Evolutionary conservation across 2,797 vertebrate species (phyloP), one percentile per base, ranked within the genome.

Genomic region (Sebastes flavidus): DNA sequence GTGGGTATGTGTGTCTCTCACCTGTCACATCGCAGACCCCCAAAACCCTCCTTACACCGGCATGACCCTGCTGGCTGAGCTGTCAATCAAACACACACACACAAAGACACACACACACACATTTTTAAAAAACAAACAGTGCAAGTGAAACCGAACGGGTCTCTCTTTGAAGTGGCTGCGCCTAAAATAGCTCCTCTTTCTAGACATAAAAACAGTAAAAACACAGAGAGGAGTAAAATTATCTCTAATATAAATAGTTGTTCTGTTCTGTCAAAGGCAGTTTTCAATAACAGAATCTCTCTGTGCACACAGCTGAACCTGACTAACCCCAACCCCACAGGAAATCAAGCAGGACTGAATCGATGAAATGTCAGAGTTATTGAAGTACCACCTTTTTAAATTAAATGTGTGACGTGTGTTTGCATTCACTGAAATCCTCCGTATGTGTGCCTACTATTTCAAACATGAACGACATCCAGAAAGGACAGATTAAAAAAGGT

Each of bases 21-120:
- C 94, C 78, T 95, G 91, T 96, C 94, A 89, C 99, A 99, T 87
- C 73, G 96, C 67, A 95, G 89, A 77, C 98, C 98, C 88, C 94
- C 89, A 69, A 97, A 99, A 77, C 98, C 98, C 89, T 93, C 89
- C 95, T 97, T 99, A 95, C 98, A 99, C 83, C 90, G 92, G 88
- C 99, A 99, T 74, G 96, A 98, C 83, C 99, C 99, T 73, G 96
- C 96, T 69, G 94, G 89, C 90, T 97, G 88, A 69, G 90, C 98
- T 99, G 94, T 91, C 94, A 91, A 79, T 93, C 88, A 94, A 75
- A 83, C 32, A 86, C 61, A 77, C 32, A 76, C 20, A 87, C 72
- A 80, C 16, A 72, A 52, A 87, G 10, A 87, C 29, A 83, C 38
- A 85, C 20, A 81, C 16, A 81, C 12, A 18, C 18, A 78, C 22